These are phyloP conservation scores for Buathra laborator DNA, from an alignment of 2,888 invertebrate genomes.

Conservation along the genomic window DNA sequence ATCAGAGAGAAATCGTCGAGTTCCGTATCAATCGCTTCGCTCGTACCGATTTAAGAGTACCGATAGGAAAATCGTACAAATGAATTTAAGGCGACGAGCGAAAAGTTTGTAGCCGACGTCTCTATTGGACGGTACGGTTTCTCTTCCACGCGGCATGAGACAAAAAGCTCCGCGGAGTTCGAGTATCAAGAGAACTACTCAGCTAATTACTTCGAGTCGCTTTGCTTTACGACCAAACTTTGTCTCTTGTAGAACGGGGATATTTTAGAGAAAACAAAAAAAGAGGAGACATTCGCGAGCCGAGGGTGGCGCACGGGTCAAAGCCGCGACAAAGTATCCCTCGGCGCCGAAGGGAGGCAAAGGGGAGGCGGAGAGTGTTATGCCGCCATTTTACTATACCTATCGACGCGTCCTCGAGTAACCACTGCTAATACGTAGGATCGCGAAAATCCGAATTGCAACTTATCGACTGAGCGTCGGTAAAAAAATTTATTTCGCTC, in stretches of 20 bases:
- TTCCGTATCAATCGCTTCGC: no score
- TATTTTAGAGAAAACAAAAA: not conserved
- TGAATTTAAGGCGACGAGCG: not conserved
- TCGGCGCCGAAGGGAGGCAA: no score
- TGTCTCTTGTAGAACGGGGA: slow-evolving; percentile 9
- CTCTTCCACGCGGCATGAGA: not conserved
- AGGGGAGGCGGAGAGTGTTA: no score
- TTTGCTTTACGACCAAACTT: slow-evolving; percentile 57
- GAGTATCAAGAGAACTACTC: slow-evolving; percentile 39
- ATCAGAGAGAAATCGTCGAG: no score
- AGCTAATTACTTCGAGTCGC: slow-evolving; percentile 57
- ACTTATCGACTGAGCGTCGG: not conserved
- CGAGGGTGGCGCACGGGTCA: not conserved
- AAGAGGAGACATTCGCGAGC: not conserved
- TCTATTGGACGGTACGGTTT: not conserved
- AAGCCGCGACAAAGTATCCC: not conserved
- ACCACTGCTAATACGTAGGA: not conserved
- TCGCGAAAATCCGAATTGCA: not conserved
- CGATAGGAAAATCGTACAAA: not conserved
- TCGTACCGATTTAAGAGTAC: not conserved
- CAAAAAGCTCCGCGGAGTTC: not conserved
- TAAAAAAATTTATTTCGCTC: not conserved
- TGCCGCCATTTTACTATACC: no score
- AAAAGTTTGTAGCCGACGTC: not conserved
- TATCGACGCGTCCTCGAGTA: not conserved